phyloP scores from a whole-genome alignment of 2,113 vertebrate species.

The Ifrita kowaldi region DNA sequence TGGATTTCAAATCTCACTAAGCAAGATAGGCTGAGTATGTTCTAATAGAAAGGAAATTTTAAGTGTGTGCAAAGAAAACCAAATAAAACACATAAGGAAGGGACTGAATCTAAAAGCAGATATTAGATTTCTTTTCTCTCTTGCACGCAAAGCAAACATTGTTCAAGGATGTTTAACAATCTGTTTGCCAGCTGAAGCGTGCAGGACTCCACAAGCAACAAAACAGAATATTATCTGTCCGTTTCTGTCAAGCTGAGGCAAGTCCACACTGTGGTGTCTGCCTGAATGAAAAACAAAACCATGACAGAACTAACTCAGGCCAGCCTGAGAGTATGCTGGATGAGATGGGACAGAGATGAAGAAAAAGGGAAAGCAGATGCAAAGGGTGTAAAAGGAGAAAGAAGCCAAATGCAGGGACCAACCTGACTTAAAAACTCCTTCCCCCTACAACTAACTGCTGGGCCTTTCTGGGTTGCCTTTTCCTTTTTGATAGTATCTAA shows the following conservation, averaged over 20 bases:
- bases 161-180: neutral
- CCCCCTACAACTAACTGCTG: neutral
- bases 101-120: neutral
- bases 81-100: neutral
- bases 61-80: neutral
- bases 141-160: neutral
- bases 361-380: neutral
- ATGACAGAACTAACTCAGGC: neutral
- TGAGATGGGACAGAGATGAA: neutral
- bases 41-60: neutral
- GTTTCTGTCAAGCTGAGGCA: neutral
- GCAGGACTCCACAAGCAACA: neutral
- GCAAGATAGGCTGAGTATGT: neutral
- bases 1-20: neutral
- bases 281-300: neutral
- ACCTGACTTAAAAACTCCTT: neutral
- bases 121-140: neutral
- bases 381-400: neutral
- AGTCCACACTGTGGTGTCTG: neutral
- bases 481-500: neutral
- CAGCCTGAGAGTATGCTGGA: neutral
- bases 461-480: neutral
- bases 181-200: neutral
- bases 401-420: neutral
- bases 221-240: neutral